Evolutionary conservation across 1,140 invertebrate species (phyloP).

Genomic region (Hycleus cichorii): DNA sequence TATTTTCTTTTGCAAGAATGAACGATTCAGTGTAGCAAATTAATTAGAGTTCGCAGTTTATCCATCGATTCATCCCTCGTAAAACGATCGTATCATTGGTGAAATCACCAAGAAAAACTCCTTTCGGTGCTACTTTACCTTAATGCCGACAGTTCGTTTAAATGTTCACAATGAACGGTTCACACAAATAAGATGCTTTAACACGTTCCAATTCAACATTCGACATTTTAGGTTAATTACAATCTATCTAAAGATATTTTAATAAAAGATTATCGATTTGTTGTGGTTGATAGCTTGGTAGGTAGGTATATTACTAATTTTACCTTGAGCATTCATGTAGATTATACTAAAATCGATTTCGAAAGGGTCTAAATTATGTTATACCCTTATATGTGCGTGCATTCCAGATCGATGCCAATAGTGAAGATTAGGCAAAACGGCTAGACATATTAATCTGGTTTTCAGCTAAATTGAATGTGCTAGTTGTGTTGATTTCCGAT

Average conservation of each 20-base stretch:
- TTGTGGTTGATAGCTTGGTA: too few species aligned
- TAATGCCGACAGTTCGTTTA: constrained; percentile 2
- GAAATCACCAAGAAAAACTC: constrained; percentile 5
- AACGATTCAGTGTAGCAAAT: constrained; percentile 11
- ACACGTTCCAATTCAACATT: too few species aligned
- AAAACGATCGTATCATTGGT: constrained; percentile 6
- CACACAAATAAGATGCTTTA: too few species aligned
- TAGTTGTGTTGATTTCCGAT: not conserved
- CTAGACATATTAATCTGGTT: not conserved
- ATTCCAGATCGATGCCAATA: too few species aligned
- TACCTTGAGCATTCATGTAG: too few species aligned
- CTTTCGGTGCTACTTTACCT: not conserved
- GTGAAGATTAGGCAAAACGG: not conserved
- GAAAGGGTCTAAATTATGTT: too few species aligned
- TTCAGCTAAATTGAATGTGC: not conserved
- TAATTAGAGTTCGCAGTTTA: constrained; percentile 9
- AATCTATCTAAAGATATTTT: too few species aligned
- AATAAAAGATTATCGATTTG: too few species aligned
- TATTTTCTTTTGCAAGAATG: constrained; percentile 12
- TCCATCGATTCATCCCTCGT: constrained; percentile 12
- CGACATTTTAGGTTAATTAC: too few species aligned
- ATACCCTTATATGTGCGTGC: too few species aligned
- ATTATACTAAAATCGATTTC: too few species aligned
- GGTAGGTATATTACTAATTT: too few species aligned
- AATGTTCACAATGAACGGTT: constrained; percentile 1